phyloP scores from a whole-genome alignment of 2,888 invertebrate genomes.

The Stenichneumon culpator region DNA sequence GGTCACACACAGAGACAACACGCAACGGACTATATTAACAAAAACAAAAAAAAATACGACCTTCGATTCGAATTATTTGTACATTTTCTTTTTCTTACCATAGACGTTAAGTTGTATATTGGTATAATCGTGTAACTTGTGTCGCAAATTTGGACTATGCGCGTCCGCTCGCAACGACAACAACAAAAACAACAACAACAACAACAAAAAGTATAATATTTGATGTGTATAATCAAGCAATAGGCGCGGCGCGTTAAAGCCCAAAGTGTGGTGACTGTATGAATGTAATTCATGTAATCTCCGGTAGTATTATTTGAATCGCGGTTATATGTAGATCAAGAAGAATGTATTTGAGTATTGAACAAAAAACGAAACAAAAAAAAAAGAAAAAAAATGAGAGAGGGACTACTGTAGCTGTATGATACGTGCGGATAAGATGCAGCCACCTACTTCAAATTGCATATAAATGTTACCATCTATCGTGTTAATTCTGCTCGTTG shows the following conservation, averaged over 20 bases:
- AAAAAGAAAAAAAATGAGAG: conserved; percentile 34
- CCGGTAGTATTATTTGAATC: conserved; percentile 63
- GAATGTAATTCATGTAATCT: conserved; percentile 67
- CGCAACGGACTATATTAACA: conserved; percentile 31
- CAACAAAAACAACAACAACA: not conserved
- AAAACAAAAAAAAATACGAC: conserved; percentile 15
- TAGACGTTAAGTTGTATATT: conserved; percentile 69
- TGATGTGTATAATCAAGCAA: conserved; percentile 67
- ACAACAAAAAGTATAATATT: conserved; percentile 48
- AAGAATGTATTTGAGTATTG: conserved; percentile 64
- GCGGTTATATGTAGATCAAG: conserved; percentile 64
- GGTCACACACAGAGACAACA: conserved; percentile 48
- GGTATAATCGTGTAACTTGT: conserved; percentile 67
- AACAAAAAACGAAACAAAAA: conserved; percentile 31
- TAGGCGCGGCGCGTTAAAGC: conserved; percentile 63
- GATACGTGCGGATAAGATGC: conserved; percentile 62
- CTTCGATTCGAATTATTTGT: conserved; percentile 66
- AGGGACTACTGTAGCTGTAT: conserved; percentile 64
- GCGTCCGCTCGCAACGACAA: conserved; percentile 47
- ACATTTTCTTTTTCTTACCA: conserved; percentile 67
- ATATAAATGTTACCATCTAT: conserved; percentile 82
- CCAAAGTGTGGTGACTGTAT: conserved; percentile 66
- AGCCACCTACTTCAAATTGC: conserved; percentile 75
- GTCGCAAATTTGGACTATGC: conserved; percentile 60
- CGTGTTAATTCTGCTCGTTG: conserved; percentile 73